Conservation (phyloP, 64 coral and sea anemone species). For the Acropora tenuis region DNA sequence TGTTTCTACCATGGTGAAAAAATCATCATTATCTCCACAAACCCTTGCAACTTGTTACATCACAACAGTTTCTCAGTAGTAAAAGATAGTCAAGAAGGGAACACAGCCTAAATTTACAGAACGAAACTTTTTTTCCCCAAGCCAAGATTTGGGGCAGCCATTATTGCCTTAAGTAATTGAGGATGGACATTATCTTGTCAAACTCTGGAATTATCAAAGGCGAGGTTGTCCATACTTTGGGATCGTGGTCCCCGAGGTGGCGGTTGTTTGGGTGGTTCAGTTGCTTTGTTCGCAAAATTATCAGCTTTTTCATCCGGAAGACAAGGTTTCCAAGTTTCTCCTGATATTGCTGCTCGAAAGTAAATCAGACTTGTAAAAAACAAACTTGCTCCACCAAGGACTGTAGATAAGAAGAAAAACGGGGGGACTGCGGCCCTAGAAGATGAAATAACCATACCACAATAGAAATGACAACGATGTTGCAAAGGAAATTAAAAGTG, state of each 20-base stretch:
- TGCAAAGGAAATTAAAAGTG: no score
- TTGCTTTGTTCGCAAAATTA: constrained; percentile 19
- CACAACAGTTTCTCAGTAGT: no score
- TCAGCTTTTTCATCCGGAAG: constrained; percentile 34
- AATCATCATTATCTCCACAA: no score
- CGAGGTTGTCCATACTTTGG: constrained; percentile 78
- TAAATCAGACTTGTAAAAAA: constrained; percentile 97
- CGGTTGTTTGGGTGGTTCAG: constrained; percentile 75
- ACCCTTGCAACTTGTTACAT: no score
- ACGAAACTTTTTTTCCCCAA: no score
- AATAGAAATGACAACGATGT: neutral
- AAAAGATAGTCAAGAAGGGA: no score
- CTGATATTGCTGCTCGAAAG: constrained; percentile 91
- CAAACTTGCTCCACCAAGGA: constrained; percentile 89
- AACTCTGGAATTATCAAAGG: neutral
- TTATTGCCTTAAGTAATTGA: neutral
- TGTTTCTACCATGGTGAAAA: no score
- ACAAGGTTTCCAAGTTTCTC: constrained; percentile 96
- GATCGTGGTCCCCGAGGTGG: constrained; percentile 76
- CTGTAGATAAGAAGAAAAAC: constrained; percentile 88
- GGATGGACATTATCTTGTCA: neutral
- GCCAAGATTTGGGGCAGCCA: no score
- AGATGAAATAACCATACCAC: neutral
- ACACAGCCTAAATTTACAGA: no score
- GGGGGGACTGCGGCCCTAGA: constrained; percentile 78